Evolutionary conservation across 2,797 vertebrate genomes (phyloP).

Genomic region (Pantherophis alleghaniensis): DNA sequence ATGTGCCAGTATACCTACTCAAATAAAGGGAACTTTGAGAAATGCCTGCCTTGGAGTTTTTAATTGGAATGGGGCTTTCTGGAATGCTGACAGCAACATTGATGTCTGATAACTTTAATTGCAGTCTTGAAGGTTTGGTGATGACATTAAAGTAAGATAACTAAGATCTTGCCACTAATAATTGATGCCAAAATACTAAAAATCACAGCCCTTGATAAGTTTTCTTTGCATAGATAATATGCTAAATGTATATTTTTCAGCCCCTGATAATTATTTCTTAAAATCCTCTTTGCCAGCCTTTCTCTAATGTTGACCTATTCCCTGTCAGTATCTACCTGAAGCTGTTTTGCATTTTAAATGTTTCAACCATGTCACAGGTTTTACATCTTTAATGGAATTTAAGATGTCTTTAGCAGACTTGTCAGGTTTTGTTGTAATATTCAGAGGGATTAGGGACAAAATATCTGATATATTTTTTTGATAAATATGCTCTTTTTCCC

Average conservation of each 20-base stretch:
- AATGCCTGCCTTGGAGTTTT: no score
- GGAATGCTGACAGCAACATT: background rate
- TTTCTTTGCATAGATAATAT: slow-evolving; percentile 1
- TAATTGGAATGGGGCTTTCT: no score
- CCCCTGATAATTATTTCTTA: slow-evolving; percentile 8
- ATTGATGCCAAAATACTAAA: background rate
- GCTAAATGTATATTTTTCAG: slow-evolving; percentile 1
- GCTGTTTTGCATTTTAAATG: slow-evolving; percentile 19
- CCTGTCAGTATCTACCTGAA: background rate
- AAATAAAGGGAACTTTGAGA: no score
- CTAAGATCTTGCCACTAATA: background rate
- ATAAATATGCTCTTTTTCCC: slow-evolving; percentile 47
- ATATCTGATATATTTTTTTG: slow-evolving; percentile 48
- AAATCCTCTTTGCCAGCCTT: slow-evolving; percentile 29
- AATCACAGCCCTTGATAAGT: background rate
- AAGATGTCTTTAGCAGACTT: slow-evolving; percentile 47
- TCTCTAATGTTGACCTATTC: slow-evolving; percentile 15
- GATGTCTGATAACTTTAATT: background rate
- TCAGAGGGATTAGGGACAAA: slow-evolving; percentile 43
- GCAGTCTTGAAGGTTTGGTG: background rate
- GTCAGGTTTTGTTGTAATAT: slow-evolving; percentile 44
- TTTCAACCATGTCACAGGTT: slow-evolving; percentile 37
- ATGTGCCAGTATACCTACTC: no score
- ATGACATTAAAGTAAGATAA: background rate
- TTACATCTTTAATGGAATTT: slow-evolving; percentile 57